Evolutionary conservation across 2,888 invertebrate genomes (phyloP).

Genomic region (Chrysodeixis includens): DNA sequence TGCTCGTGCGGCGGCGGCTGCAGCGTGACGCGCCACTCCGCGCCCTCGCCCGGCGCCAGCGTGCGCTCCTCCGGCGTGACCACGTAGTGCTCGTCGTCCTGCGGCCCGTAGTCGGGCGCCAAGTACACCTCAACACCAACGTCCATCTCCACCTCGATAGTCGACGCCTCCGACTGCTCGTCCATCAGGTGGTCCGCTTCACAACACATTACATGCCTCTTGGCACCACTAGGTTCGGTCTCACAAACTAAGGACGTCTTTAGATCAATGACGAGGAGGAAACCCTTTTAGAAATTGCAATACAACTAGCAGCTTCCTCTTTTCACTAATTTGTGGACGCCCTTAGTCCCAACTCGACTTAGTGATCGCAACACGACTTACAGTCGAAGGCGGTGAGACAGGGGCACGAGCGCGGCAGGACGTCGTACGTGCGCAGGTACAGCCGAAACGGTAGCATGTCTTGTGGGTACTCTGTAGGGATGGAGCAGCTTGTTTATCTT

Average conservation of each 20-base stretch:
- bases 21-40: constrained; percentile 60
- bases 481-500: not conserved
- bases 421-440: constrained; percentile 72
- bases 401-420: constrained; percentile 56
- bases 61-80: constrained; percentile 60
- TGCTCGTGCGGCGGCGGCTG: constrained; percentile 29
- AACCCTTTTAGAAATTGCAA: too few species aligned
- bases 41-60: constrained; percentile 55
- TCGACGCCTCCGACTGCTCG: constrained; percentile 19
- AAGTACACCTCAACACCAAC: constrained; percentile 73
- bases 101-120: constrained; percentile 70
- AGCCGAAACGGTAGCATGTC: constrained; percentile 74
- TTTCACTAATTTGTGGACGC: too few species aligned
- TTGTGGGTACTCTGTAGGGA: constrained; percentile 62
- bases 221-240: too few species aligned
- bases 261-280: too few species aligned
- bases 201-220: not conserved
- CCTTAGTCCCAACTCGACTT: too few species aligned
- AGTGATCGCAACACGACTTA: constrained; percentile 32
- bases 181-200: constrained; percentile 36
- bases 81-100: constrained; percentile 60
- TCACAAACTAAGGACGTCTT: too few species aligned
- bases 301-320: too few species aligned
- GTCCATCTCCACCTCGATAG: constrained; percentile 61
- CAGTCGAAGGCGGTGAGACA: constrained; percentile 55